Conservation (phyloP, 2,888 invertebrate species). For the Bombyx huttoni region DNA sequence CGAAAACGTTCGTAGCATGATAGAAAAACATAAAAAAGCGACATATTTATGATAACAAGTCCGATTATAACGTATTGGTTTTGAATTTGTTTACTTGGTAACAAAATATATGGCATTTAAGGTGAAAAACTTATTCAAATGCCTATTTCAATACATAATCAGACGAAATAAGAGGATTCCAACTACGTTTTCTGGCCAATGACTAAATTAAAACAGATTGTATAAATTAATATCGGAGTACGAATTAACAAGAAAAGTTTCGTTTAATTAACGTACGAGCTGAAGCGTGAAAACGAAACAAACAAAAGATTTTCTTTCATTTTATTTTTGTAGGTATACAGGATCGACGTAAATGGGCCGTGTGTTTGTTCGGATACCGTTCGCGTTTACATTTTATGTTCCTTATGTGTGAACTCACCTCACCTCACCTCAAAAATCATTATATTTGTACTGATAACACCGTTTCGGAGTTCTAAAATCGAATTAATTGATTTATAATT, state of each 20-base stretch:
- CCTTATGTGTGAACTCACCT: background rate
- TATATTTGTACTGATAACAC: background rate
- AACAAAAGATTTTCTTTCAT: background rate
- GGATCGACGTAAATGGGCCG: background rate
- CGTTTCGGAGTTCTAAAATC: no score
- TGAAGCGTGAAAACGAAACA: background rate
- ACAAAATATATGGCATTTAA: background rate
- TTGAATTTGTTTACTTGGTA: background rate
- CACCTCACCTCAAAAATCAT: no score
- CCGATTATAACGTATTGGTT: background rate
- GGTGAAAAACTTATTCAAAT: no score
- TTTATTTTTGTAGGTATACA: background rate
- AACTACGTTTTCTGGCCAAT: no score
- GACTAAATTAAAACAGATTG: background rate
- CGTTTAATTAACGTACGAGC: background rate
- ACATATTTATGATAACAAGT: background rate
- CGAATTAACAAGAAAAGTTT: background rate
- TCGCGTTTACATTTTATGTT: background rate
- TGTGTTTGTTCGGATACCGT: background rate
- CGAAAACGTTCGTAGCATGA: background rate
- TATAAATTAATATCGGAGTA: background rate
- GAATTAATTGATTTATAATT: no score
- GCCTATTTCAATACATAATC: no score
- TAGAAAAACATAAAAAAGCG: background rate
- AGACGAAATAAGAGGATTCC: no score